Conservation (phyloP, 2,797 vertebrate genomes). For the Astyanax mexicanus region DNA sequence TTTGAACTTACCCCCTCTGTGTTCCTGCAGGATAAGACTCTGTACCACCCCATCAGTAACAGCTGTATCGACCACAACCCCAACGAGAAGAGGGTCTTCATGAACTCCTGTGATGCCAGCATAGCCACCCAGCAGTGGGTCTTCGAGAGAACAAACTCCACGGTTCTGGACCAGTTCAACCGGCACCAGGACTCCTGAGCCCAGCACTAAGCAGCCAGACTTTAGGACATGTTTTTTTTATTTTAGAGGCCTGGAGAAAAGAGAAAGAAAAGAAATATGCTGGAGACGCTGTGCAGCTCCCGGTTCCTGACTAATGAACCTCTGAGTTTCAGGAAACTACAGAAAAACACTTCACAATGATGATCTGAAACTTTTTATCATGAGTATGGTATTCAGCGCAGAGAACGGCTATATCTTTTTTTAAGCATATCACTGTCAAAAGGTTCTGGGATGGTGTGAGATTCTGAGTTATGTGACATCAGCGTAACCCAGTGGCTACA, state of each 20-base stretch:
- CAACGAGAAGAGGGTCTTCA: constrained; percentile 87
- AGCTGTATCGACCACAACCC: constrained; percentile 91
- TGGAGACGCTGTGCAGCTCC: background rate
- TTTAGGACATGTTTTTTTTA: background rate
- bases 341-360: background rate
- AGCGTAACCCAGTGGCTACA: no score
- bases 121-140: constrained; percentile 91
- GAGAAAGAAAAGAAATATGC: background rate
- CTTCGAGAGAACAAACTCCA: constrained; percentile 91
- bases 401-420: no score
- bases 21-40: constrained; percentile 84
- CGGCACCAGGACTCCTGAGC: constrained; percentile 67
- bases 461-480: no score
- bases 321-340: background rate
- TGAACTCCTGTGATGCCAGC: constrained; percentile 87
- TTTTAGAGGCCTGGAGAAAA: background rate
- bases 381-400: no score
- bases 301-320: background rate
- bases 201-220: background rate
- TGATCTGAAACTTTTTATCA: no score
- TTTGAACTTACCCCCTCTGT: no score
- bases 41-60: constrained; percentile 91
- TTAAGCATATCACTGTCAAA: no score
- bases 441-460: no score
- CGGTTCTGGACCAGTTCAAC: constrained; percentile 90